Base-by-base conservation (phyloP, 2,888 invertebrate genomes). In the Drosophila meridionalis region DNA sequence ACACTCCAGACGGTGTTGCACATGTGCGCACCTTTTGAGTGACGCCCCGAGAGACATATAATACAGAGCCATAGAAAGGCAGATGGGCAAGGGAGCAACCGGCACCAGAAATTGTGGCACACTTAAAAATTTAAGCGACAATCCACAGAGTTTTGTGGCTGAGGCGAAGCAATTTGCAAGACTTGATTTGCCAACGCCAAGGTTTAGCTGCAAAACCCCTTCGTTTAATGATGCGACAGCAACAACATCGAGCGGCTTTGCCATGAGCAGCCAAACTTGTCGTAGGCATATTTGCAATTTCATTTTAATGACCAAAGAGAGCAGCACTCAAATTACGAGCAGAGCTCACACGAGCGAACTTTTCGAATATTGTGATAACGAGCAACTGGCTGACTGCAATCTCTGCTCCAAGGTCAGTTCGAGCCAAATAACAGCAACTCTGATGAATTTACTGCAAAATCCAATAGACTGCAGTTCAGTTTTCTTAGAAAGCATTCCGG, bases 1-100 rank as follows among this genome's bases (percentile, higher is more conserved):
- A 52, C 80, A 74, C 80, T 82, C 65, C 50, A 62, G 62, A 62
- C 59, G 55, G 38, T 48, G 47, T 67, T 68, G 75, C 81, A 74
- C 87, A 83, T 71, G 83, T 82, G 69, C 67, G 53, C 73, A 83
- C 68, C 66, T 82, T 52, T 56, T 62, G 70, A 76, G 55, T 84
- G 87, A 85, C 67, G 79, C 59, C 30, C 53, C 55, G 52, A 52
- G 52, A 52, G 67, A 60, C 61, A 67, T 52, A n/a, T 57, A 53
- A 50, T 40, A 28, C 43, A 32, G 34, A 30, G n/a, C 57, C 28
- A 2, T 7, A 14, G n/a, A 20, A 2, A 40, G 26, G 61, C 61
- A 64, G 8, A 20, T 43, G 42, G 32, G 4, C 6, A 20, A 20
- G 20, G 20, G 20, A 30, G 32, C 1, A 53, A 20, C 20, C 20